phyloP scores from a whole-genome alignment of 2,797 vertebrate genomes.

The Gobionotothen gibberifrons region DNA sequence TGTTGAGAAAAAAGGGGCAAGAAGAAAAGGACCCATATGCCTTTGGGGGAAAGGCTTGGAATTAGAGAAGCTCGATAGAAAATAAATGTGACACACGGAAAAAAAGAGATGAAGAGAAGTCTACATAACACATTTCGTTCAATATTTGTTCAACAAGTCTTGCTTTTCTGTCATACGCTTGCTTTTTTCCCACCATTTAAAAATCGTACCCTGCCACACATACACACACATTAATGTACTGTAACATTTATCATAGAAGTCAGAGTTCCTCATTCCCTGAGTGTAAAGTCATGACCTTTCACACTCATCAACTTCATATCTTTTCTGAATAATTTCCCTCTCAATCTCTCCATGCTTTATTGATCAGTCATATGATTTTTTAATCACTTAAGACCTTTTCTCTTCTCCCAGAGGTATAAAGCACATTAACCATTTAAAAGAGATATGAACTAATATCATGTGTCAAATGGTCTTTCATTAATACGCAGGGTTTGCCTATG shows the following conservation, averaged over 20 bases:
- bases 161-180: neutral
- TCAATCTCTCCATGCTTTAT: constrained; percentile 54
- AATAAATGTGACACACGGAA: neutral
- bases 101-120: neutral
- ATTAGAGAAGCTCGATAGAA: neutral
- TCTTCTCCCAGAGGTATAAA: constrained; percentile 27
- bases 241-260: constrained; percentile 33
- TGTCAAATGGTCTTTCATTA: constrained; percentile 12
- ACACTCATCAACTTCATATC: constrained; percentile 8
- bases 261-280: constrained; percentile 33
- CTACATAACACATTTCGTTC: neutral
- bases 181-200: neutral
- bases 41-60: neutral
- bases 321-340: constrained; percentile 24
- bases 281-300: constrained; percentile 45
- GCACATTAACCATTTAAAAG: constrained; percentile 55
- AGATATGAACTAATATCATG: constrained; percentile 25
- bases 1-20: neutral
- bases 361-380: constrained; percentile 67
- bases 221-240: neutral
- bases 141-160: constrained; percentile 6
- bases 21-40: neutral
- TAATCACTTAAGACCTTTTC: constrained; percentile 49
- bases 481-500: neutral
- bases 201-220: neutral